A percentile compares a stretch with the other conserved stretches of the same genome.
Conservation (phyloP, 2,113 vertebrate species). For the Porphyrio hochstetteri region DNA sequence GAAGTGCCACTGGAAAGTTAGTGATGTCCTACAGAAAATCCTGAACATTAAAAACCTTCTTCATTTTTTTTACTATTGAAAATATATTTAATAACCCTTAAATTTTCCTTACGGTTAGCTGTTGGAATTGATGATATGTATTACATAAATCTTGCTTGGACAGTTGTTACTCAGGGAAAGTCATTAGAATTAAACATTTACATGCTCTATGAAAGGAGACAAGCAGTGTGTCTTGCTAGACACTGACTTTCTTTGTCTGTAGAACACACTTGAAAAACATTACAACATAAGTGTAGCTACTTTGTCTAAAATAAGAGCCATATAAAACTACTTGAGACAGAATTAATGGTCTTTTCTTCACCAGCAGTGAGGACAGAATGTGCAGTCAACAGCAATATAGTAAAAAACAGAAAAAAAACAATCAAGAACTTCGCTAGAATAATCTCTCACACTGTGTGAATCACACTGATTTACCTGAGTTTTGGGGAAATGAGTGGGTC, state of each 20-base stretch:
- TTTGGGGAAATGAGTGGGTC: not conserved
- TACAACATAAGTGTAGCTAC: not conserved
- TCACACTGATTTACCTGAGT: not conserved
- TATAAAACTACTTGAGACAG: constrained; percentile 10
- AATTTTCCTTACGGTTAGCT: not conserved
- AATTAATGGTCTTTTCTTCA: not conserved
- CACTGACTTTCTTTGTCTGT: not conserved
- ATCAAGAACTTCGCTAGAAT: not conserved
- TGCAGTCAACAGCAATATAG: not conserved
- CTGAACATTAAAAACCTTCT: not conserved
- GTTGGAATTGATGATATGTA: not conserved
- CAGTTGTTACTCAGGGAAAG: not conserved
- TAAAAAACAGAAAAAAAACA: not conserved
- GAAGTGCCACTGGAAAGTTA: not conserved
- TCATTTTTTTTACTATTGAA: not conserved
- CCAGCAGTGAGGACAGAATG: not conserved
- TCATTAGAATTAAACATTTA: not conserved
- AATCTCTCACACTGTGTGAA: not conserved
- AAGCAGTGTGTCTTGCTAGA: not conserved
- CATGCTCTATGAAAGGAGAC: not conserved
- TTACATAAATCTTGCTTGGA: not conserved
- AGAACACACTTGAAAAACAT: not conserved
- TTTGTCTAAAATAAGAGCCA: constrained; percentile 23
- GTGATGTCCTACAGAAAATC: not conserved
- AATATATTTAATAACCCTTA: not conserved